Base-by-base conservation (phyloP, 2,113 vertebrate species). In the Myodes glareolus region DNA sequence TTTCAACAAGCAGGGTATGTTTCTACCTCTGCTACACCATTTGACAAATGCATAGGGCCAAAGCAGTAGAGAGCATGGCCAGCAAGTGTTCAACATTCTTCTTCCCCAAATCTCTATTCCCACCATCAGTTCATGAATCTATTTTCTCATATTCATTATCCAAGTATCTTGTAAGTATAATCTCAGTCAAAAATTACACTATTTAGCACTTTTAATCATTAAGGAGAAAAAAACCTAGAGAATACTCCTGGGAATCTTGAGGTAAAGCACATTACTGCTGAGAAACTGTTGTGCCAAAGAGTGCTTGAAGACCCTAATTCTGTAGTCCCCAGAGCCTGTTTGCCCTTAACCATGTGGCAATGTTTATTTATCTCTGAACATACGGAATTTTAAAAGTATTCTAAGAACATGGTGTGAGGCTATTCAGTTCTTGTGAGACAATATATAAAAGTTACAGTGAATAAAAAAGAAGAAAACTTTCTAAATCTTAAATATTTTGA, bases 291-390 rank as follows among this genome's bases (percentile, higher is more conserved):
- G 11, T 81, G 5, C 9, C n/a, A 68, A 68, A 36, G 19, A 86
- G 82, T 70, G 1, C 17, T 85, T 23, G 4, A 12, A 63, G 50
- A 70, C 36, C 21, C 63, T 55, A 5, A 63, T 67, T 92, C 9
- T 61, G 31, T 1, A 45, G 12, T 9, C 25, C 31, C 7, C 5
- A 23, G 17, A 45, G 39, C 3, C 14, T 73, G 77, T 94, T 95
- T 73, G 4, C 21, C 21, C 70, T 84, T 96, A 68, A 52, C 4
- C 7, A 87, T 78, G 50, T 90, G 55, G 36, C 27, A 88, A 63
- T 92, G 42, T 75, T 92, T 87, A 94, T 88, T 88, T 95, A 84
- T 33, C 25, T 82, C 21, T 75, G 42, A 97, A 90, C 47, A 90
- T 80, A 95, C 47, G 36, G 55, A 84, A 88, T 25, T 80, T 52